A percentile compares a stretch with the other conserved stretches of the same genome.
Conservation (phyloP, 2,888 invertebrate genomes). For the Chloroclysta siterata region DNA sequence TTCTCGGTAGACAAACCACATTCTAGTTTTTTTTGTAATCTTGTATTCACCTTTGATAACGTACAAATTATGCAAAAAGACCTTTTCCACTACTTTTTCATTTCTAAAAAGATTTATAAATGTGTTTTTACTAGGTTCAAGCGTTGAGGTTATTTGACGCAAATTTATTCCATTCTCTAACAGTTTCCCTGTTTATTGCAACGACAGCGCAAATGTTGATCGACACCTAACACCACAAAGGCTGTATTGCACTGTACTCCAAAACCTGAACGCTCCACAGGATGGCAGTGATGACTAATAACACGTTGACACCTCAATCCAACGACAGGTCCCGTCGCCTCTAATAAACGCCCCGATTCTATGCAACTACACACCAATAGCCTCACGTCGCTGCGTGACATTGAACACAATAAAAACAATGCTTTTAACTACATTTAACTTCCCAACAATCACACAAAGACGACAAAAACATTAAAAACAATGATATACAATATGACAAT, state of each 20-base stretch:
- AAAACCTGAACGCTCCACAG: slow-evolving; percentile 38
- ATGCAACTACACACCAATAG: slow-evolving; percentile 63
- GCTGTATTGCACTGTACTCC: slow-evolving; percentile 16
- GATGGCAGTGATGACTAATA: slow-evolving; percentile 63
- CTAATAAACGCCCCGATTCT: slow-evolving; percentile 79
- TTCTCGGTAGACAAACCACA: background rate
- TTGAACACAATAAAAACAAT: slow-evolving; percentile 70
- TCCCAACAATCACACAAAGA: slow-evolving; percentile 79
- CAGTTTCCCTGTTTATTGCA: slow-evolving; percentile 18
- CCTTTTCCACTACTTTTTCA: no score
- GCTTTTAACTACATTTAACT: slow-evolving; percentile 81
- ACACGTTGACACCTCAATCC: slow-evolving; percentile 67
- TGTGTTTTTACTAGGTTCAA: background rate
- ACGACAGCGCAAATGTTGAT: slow-evolving; percentile 18
- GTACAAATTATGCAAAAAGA: no score
- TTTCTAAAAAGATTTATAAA: background rate
- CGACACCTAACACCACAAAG: slow-evolving; percentile 31
- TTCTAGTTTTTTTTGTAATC: no score
- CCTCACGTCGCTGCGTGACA: slow-evolving; percentile 71
- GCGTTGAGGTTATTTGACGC: background rate
- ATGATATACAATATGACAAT: slow-evolving; percentile 62
- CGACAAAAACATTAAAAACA: slow-evolving; percentile 72
- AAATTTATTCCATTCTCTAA: slow-evolving; percentile 14
- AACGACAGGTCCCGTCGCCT: slow-evolving; percentile 70
- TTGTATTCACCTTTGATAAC: no score